Base-by-base conservation (phyloP, 2,797 vertebrate genomes). In the Sebastes taczanowskii region DNA sequence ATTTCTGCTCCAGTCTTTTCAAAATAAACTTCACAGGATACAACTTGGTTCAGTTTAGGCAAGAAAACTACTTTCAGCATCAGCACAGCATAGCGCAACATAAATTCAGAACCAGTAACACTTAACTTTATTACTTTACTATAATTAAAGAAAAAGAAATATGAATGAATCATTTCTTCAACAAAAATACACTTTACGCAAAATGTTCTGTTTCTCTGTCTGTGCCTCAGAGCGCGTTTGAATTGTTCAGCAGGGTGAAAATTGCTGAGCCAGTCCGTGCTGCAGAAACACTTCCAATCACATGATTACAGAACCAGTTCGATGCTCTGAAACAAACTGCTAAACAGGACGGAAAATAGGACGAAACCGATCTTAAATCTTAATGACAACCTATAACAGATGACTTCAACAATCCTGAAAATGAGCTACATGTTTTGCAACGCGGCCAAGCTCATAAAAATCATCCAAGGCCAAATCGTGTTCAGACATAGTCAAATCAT, bases 361-460 rank as follows among this genome's bases (percentile, higher is more conserved):
- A 63, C 69, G 38, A 72, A 59, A 62, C 42, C 6, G 5, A 81
- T 79, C 42, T 74, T 88, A 84, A 85, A 87, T 89, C 77, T 69
- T 65, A 84, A 85, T 38, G 86, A 83, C 80, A 83, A 86, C 59
- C 78, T 85, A 79, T 85, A 77, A 76, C 71, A 55, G 49, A 83
- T 85, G 77, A 85, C 69, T 88, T 86, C 77, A 87, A 82, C 80
- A 79, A 83, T 88, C 78, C 77, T 74, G 49, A 85, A 88, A 87
- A 89, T 86, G 64, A 91, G 85, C 87, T 85, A 78, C 83, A 82
- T 60, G 63, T 78, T 83, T 85, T 61, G 27, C 69, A 82, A 74
- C 38, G 42, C 10, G 52, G 72, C 71, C 80, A 77, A 68, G 62
- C 75, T 77, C 61, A 68, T 90, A 86, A 91, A 91, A 89, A 63